Percentiles rank a stretch among this genome's conserved stretches.
These are phyloP conservation scores for Trachelus iudaicus DNA, from an alignment of 2,888 invertebrate genomes.

Conservation along the genomic window DNA sequence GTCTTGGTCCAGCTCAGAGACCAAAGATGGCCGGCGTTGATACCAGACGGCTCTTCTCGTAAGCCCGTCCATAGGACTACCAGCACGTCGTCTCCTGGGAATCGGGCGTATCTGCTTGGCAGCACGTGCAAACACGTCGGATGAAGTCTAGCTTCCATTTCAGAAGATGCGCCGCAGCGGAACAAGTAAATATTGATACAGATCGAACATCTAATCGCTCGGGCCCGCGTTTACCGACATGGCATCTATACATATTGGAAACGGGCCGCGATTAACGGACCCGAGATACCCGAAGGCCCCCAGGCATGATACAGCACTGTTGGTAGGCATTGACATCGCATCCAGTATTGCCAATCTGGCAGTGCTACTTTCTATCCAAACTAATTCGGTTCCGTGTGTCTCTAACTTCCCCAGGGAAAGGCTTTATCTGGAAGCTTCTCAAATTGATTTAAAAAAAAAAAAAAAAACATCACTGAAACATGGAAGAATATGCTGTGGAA, in stretches of 20 bases:
- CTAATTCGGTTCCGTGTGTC: not conserved
- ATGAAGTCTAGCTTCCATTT: slow-evolving; percentile 55
- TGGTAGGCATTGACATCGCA: not conserved
- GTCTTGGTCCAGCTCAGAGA: not conserved
- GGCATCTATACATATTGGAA: slow-evolving; percentile 42
- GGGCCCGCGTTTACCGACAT: slow-evolving; percentile 51
- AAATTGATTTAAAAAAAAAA: not conserved
- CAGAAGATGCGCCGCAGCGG: slow-evolving; percentile 48
- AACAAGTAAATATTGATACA: slow-evolving; percentile 61
- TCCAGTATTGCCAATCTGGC: not conserved
- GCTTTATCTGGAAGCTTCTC: not conserved
- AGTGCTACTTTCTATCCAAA: too few relatives aligned
- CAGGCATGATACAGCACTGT: not conserved
- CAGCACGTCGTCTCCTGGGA: slow-evolving; percentile 59
- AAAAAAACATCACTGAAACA: not conserved
- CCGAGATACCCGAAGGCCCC: not conserved
- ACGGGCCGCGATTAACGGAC: not conserved
- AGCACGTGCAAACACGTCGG: slow-evolving; percentile 59
- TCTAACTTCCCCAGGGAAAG: not conserved
- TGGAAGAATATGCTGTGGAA: not conserved
- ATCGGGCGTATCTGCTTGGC: slow-evolving; percentile 56
- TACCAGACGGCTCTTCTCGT: not conserved
- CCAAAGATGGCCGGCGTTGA: not conserved
- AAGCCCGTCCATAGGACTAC: slow-evolving; percentile 42
- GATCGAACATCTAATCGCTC: slow-evolving; percentile 62